Base-by-base conservation (phyloP, 2,113 vertebrate species). In the Gymnarchus niloticus region DNA sequence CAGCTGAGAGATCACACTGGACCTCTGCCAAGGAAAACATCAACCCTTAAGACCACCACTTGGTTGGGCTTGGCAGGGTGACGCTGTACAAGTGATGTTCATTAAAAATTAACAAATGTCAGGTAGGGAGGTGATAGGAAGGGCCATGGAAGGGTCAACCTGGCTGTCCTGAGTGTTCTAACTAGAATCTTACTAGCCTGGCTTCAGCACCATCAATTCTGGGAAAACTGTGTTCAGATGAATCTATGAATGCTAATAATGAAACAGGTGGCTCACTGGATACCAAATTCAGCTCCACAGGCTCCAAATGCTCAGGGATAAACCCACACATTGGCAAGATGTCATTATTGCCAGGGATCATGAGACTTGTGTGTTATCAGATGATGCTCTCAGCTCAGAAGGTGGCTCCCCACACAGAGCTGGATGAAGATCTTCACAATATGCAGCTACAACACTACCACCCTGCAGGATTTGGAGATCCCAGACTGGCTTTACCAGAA, bases 1-100 rank as follows among this genome's bases (percentile, higher is more conserved):
- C 56, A 86, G 76, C 78, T 25, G 37, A 5, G 8, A 88, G 86
- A 88, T 90, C 88, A 81, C 84, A n/a, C 85, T 88, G 90, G 89
- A 88, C 54, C 49, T 3, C 49, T 0, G 83, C 88, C 90, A 91
- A 89, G 1, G 82, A 49, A 83, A 86, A 88, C 69, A 83, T 52
- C 25, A 41, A 12, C 23, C 81, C 82, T 85, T 85, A 83, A 85
- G 86, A 87, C 83, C 85, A 85, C 56, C 56, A 65, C 61, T 21
- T 65, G 56, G n/a, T n/a, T n/a, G n/a, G n/a, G n/a, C n/a, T n/a
- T n/a, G n/a, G n/a, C n/a, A n/a, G n/a, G n/a, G n/a, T n/a, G n/a
- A n/a, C n/a, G 81, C 57, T 5, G 37, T 77, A 44, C 82, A 59
- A 77, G 51, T 23, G 78, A 82, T 76, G 81, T 81, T n/a, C n/a